Conservation (phyloP, 1,140 invertebrate species). For the Maniola jurtina region DNA sequence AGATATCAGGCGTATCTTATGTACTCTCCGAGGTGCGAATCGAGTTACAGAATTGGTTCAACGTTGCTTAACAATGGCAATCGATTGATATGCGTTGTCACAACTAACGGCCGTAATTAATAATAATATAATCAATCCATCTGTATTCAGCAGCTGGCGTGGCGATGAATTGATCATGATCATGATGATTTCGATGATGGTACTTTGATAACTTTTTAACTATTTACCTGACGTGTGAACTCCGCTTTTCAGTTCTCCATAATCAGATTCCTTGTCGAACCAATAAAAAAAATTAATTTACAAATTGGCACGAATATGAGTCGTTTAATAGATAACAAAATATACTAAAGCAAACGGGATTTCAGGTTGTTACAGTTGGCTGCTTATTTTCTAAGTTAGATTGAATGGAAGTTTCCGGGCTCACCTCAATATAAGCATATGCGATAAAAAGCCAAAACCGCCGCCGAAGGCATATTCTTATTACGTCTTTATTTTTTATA, state of each 20-base stretch:
- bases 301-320: background rate
- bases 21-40: too few relatives aligned
- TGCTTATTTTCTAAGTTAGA: constrained; percentile 29
- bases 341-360: constrained; percentile 20
- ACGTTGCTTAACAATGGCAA: too few relatives aligned
- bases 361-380: constrained; percentile 14
- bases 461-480: constrained; percentile 17
- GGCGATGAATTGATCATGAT: background rate
- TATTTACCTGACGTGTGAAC: too few relatives aligned
- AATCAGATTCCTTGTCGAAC: background rate
- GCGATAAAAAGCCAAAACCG: constrained; percentile 22
- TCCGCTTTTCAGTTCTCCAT: too few relatives aligned
- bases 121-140: too few relatives aligned
- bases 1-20: too few relatives aligned
- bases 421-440: constrained; percentile 23
- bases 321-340: constrained; percentile 8
- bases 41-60: too few relatives aligned
- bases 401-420: constrained; percentile 24
- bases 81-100: too few relatives aligned
- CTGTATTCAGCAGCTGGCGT: too few relatives aligned
- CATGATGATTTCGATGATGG: background rate
- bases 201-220: background rate
- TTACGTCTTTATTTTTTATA: constrained; percentile 28
- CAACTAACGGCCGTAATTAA: too few relatives aligned
- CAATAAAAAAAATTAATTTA: background rate